Percentiles rank a stretch among this genome's conserved stretches.
Conservation (phyloP, 1,140 invertebrate genomes). For the Asobara japonica region DNA sequence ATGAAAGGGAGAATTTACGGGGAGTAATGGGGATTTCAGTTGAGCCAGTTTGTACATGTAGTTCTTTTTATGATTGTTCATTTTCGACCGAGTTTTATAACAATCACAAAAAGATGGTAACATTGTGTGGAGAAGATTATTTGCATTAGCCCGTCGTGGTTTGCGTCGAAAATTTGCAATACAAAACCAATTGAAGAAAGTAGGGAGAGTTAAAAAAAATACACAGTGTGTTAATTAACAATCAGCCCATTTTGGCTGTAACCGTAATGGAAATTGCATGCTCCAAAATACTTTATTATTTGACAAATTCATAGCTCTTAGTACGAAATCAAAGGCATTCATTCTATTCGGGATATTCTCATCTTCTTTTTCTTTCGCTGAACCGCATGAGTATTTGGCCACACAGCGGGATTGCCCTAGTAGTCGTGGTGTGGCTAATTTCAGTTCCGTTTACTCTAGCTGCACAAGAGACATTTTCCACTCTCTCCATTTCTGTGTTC, state of each 20-base stretch:
- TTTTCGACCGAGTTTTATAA: too few relatives aligned
- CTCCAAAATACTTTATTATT: too few relatives aligned
- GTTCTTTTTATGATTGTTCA: background rate
- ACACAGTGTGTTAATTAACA: too few relatives aligned
- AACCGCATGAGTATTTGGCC: background rate
- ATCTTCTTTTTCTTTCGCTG: background rate
- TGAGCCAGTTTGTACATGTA: background rate
- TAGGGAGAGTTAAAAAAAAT: too few relatives aligned
- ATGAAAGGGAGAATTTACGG: background rate
- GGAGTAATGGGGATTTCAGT: background rate
- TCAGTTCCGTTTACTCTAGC: constrained; percentile 33
- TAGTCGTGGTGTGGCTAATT: constrained; percentile 34
- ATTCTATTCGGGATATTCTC: background rate
- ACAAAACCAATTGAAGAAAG: too few relatives aligned
- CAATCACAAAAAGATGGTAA: too few relatives aligned
- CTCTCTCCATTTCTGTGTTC: background rate
- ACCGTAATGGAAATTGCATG: too few relatives aligned
- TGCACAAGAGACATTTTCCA: constrained; percentile 33
- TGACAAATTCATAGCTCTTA: too few relatives aligned
- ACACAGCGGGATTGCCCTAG: constrained; percentile 4
- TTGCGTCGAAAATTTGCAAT: too few relatives aligned
- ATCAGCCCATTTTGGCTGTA: too few relatives aligned
- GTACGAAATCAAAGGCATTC: background rate
- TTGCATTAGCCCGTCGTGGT: too few relatives aligned
- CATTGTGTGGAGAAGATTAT: too few relatives aligned